Evolutionary conservation across 1,140 invertebrate genomes (phyloP).

Genomic region (Pinna nobilis): DNA sequence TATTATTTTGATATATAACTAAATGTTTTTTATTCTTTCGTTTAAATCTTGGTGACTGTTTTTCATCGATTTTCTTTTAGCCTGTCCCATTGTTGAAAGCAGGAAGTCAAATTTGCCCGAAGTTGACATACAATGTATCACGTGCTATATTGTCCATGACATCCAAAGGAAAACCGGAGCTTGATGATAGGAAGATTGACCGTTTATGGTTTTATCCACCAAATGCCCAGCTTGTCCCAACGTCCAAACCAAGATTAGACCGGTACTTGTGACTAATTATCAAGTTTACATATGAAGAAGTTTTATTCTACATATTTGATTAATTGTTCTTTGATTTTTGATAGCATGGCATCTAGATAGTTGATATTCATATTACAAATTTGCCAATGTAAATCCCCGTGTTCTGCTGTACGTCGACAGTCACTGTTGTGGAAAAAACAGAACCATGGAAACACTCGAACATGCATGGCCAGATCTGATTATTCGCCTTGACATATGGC

Average conservation of each 20-base stretch:
- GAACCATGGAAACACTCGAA: neutral
- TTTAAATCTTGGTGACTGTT: too few species aligned
- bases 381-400: slow-evolving; percentile 1
- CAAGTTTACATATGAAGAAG: too few species aligned
- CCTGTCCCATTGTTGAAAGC: slow-evolving; percentile 7
- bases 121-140: slow-evolving; percentile 7
- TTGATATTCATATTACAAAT: too few species aligned
- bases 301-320: too few species aligned
- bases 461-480: neutral
- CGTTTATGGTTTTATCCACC: slow-evolving; percentile 8
- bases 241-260: neutral
- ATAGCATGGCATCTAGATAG: too few species aligned
- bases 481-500: slow-evolving; percentile 52
- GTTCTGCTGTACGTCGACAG: slow-evolving; percentile 32
- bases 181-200: slow-evolving; percentile 15
- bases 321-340: too few species aligned
- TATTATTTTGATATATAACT: too few species aligned
- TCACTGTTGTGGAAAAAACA: slow-evolving; percentile 14
- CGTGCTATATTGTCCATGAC: slow-evolving; percentile 1
- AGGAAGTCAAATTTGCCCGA: neutral
- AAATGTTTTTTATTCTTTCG: too few species aligned
- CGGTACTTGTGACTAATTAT: too few species aligned
- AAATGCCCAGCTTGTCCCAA: neutral
- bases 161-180: slow-evolving; percentile 3
- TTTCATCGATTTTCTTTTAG: neutral